Evolutionary conservation across 2,888 invertebrate genomes (phyloP).

Genomic region (Agonum fuliginosum): DNA sequence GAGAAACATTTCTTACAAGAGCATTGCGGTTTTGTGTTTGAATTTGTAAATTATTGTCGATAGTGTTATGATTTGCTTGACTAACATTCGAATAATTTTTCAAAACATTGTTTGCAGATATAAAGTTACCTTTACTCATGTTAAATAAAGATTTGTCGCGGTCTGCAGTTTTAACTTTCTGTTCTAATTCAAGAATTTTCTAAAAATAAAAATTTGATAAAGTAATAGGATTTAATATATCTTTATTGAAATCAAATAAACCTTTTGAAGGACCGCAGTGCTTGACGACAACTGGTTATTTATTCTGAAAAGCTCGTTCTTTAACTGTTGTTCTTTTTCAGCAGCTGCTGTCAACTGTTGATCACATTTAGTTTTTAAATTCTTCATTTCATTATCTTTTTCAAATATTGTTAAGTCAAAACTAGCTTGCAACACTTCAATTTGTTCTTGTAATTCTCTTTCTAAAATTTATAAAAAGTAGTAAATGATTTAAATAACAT

Average conservation of each 20-base stretch:
- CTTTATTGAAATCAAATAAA: slow-evolving; percentile 1
- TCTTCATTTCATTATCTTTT: slow-evolving; percentile 4
- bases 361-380: slow-evolving; percentile 35
- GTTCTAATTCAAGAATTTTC: slow-evolving; percentile 58
- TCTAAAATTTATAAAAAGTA: slow-evolving; percentile 2
- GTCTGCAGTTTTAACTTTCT: slow-evolving; percentile 58
- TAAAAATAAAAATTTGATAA: slow-evolving; percentile 15
- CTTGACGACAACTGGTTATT: slow-evolving; percentile 40
- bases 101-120: slow-evolving; percentile 19
- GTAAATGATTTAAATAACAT: neutral
- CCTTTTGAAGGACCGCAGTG: slow-evolving; percentile 39
- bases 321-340: slow-evolving; percentile 68
- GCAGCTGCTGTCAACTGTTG: slow-evolving; percentile 71
- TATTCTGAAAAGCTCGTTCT: slow-evolving; percentile 70
- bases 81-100: neutral
- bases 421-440: slow-evolving; percentile 32
- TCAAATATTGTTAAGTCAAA: slow-evolving; percentile 32
- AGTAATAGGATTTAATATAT: neutral
- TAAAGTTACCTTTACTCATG: slow-evolving; percentile 37
- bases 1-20: neutral
- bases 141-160: slow-evolving; percentile 23
- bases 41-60: neutral
- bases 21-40: neutral
- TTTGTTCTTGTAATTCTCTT: slow-evolving; percentile 32
- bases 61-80: neutral